Conservation (phyloP, 2,113 vertebrate genomes). For the Tragelaphus imberbis region DNA sequence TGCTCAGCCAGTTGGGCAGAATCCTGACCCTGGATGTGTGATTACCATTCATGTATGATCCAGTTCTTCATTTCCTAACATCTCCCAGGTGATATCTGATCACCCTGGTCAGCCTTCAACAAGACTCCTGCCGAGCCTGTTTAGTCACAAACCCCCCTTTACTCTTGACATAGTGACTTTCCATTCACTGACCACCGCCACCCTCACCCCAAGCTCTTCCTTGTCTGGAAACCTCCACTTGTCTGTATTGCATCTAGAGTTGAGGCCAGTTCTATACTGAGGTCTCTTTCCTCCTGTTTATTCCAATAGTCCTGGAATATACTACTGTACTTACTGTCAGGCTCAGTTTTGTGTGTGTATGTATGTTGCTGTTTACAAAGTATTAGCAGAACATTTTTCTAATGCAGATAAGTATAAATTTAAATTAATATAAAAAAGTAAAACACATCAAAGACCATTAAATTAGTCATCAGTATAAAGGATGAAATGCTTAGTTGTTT, state of each 20-base stretch:
- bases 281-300: background rate
- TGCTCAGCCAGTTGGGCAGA: background rate
- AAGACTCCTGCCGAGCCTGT: background rate
- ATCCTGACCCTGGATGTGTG: background rate
- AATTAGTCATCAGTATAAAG: background rate
- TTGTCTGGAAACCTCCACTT: background rate
- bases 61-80: background rate
- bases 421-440: background rate
- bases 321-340: background rate
- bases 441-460: background rate
- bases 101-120: background rate
- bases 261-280: background rate
- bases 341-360: background rate
- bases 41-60: background rate
- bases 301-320: background rate
- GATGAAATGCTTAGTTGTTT: background rate
- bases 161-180: background rate
- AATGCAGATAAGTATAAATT: background rate
- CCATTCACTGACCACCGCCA: background rate
- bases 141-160: background rate
- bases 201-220: background rate
- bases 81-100: background rate
- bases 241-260: background rate
- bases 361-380: too few species aligned
- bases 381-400: background rate